Percentiles rank a stretch among this genome's conserved stretches.
phyloP scores from a whole-genome alignment of 2,113 vertebrate genomes.

The Ictidomys tridecemlineatus region DNA sequence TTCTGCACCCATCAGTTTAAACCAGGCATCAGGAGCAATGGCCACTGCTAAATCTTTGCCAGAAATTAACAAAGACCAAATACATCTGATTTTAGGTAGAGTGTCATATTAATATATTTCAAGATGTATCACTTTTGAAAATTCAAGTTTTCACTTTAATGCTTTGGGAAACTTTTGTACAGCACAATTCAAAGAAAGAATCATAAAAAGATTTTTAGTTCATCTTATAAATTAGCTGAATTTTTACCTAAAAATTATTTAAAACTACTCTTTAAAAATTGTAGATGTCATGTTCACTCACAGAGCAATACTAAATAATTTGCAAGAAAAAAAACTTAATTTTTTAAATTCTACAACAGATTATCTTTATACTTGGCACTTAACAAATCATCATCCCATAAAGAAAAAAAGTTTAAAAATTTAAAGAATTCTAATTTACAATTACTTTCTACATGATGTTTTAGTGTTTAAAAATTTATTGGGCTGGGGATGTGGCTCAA shows the following conservation, averaged over 20 bases:
- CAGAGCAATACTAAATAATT: conserved; percentile 23
- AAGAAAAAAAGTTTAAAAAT: conserved; percentile 59
- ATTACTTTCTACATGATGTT: conserved; percentile 21
- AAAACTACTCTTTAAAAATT: conserved; percentile 52
- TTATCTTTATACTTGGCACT: conserved; percentile 61
- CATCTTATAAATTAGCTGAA: conserved; percentile 35
- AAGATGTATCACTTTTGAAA: conserved; percentile 53
- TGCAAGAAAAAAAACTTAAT: not conserved
- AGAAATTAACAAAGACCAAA: conserved; percentile 95
- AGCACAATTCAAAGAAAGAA: conserved; percentile 12
- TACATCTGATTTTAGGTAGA: conserved; percentile 98
- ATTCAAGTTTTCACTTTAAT: conserved; percentile 53
- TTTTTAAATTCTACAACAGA: not conserved
- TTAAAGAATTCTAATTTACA: conserved; percentile 41
- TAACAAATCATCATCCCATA: not conserved
- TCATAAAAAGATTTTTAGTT: conserved; percentile 19
- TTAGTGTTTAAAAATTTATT: conserved; percentile 53
- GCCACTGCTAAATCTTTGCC: conserved; percentile 89
- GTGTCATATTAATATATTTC: not conserved
- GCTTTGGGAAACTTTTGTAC: not conserved
- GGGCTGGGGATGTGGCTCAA: no score
- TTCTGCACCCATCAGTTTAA: conserved; percentile 84
- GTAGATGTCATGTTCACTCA: not conserved
- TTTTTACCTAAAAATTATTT: not conserved
- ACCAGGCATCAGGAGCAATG: conserved; percentile 86